Evolutionary conservation across 2,797 vertebrate species (phyloP), one percentile per base, ranked within the genome.

Genomic region (Pseudochromis fuscus): DNA sequence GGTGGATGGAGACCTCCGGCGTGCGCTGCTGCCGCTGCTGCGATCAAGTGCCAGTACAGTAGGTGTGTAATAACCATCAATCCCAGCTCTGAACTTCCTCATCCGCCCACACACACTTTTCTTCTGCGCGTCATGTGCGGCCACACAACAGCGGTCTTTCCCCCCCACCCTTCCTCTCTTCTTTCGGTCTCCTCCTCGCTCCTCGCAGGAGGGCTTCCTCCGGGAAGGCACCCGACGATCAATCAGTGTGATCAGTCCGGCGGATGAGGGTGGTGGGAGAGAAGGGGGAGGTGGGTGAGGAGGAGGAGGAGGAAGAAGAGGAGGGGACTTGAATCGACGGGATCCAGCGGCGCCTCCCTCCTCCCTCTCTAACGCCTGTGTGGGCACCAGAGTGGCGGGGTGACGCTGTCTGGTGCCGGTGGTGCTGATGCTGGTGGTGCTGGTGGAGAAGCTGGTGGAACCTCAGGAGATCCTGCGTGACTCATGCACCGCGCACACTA

Each of bases 71-170:
- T n/a, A n/a, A 83, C 81, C 85, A 83, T 88, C 87, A 86, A 87
- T 83, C 79, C 84, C 55, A 4, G 79, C 83, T 73, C 85, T 58
- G 24, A 92, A 90, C 88, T 91, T 91, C 90, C 85, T 91, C 85
- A 86, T 84, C 87, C 90, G 81, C 90, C 90, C 89, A 90, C 89
- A 77, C 84, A 53, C 60, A 27, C 25, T 48, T 86, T 81, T 79
- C 70, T 67, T 10, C 75, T 81, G 75, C 86, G 82, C 81, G 86
- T 79, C 86, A 86, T 84, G 77, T 19, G 78, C 72, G 78, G 49
- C 69, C 77, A 62, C 77, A 56, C 52, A 33, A 19, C 52, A 18
- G 53, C 67, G 51, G 37, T 59, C 63, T 52, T 52, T 23, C 13
- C 19, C 27, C n/a, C 67, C 52, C 59, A 24, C 12, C 23, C 25